A percentile compares a stretch with the other conserved stretches of the same genome.
These are phyloP conservation scores for Elachura formosa DNA, from an alignment of 2,113 vertebrate species.

Conservation along the genomic window DNA sequence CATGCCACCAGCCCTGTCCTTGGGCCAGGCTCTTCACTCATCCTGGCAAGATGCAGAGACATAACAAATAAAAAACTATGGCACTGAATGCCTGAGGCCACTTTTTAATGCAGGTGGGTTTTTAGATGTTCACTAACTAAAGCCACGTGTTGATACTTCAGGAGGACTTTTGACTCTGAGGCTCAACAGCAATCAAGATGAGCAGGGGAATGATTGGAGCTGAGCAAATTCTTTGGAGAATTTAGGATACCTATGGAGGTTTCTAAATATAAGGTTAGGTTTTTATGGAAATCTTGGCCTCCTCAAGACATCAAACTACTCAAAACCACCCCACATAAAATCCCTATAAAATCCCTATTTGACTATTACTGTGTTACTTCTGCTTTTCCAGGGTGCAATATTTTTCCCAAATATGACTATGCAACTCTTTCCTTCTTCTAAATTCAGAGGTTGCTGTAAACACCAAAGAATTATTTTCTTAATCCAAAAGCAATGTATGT, in stretches of 20 bases:
- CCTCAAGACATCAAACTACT: background rate
- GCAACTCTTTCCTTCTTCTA: background rate
- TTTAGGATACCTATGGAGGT: background rate
- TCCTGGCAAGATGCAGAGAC: background rate
- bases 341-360: accelerated
- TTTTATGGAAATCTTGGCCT: background rate
- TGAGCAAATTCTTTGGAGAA: background rate
- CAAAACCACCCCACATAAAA: accelerated
- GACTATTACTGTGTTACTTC: background rate
- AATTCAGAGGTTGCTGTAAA: background rate
- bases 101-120: background rate
- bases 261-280: background rate
- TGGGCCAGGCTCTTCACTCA: background rate
- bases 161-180: background rate
- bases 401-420: background rate
- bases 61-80: background rate
- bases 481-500: background rate
- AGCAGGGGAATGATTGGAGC: background rate
- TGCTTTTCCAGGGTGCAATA: background rate
- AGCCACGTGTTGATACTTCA: background rate
- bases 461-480: background rate
- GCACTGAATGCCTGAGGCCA: background rate
- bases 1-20: background rate
- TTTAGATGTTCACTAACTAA: background rate
- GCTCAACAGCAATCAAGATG: background rate